Conservation (phyloP, 2,888 invertebrate species). For the Metellina segmentata region DNA sequence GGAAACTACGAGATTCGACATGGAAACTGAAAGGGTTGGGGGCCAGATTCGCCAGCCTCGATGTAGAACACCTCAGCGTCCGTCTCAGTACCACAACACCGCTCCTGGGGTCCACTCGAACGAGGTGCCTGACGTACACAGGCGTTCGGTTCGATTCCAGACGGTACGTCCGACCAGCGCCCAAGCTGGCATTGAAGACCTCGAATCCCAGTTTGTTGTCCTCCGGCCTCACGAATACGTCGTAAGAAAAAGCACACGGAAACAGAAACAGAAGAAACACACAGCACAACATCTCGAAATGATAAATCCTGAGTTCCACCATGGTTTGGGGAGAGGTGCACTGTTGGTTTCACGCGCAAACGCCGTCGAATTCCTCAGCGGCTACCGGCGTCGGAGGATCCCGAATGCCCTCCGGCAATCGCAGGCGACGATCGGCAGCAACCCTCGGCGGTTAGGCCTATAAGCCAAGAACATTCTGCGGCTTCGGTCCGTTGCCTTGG, state of each 20-base stretch:
- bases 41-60: slow-evolving; percentile 65
- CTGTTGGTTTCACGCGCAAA: background rate
- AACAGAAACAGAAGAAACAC: slow-evolving; percentile 16
- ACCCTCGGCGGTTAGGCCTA: slow-evolving; percentile 55
- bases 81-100: slow-evolving; percentile 62
- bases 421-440: background rate
- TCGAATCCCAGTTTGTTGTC: slow-evolving; percentile 74
- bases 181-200: slow-evolving; percentile 79
- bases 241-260: slow-evolving; percentile 50
- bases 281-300: background rate
- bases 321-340: background rate
- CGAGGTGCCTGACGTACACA: slow-evolving; percentile 89
- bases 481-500: slow-evolving; percentile 66
- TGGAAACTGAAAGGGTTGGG: slow-evolving; percentile 92
- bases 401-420: slow-evolving; percentile 54
- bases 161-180: slow-evolving; percentile 82
- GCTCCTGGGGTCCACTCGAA: slow-evolving; percentile 87
- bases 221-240: slow-evolving; percentile 68
- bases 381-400: slow-evolving; percentile 48
- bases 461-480: slow-evolving; percentile 12
- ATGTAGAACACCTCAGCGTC: slow-evolving; percentile 62
- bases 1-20: slow-evolving; percentile 87
- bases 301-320: slow-evolving; percentile 5
- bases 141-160: slow-evolving; percentile 84
- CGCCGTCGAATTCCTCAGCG: slow-evolving; percentile 13